phyloP scores from a whole-genome alignment of 2,113 vertebrate genomes.

The Gallinago media region DNA sequence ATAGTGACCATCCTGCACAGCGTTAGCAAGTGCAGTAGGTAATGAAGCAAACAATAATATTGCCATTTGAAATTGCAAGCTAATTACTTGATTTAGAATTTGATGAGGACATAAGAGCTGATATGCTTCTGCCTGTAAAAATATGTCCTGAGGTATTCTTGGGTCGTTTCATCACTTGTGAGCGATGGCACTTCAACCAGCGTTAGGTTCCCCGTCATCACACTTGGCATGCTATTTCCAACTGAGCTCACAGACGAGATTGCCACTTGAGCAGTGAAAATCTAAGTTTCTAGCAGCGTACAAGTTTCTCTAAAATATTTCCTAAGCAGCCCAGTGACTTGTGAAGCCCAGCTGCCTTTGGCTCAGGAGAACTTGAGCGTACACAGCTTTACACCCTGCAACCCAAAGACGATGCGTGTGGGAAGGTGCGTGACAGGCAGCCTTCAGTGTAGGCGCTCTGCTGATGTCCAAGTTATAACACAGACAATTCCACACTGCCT shows the following conservation, averaged over 20 bases:
- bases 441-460: slow-evolving; percentile 1
- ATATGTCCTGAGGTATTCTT: not conserved
- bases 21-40: not conserved
- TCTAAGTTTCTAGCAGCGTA: not conserved
- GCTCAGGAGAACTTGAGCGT: not conserved
- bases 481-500: no score
- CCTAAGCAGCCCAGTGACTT: not conserved
- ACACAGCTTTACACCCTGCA: not conserved
- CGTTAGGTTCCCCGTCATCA: not conserved
- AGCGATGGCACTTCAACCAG: not conserved
- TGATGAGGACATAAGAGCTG: slow-evolving; percentile 28
- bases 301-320: not conserved
- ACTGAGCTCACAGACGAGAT: not conserved
- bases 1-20: slow-evolving; percentile 5
- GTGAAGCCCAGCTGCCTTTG: not conserved
- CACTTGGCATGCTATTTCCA: not conserved
- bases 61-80: slow-evolving; percentile 28
- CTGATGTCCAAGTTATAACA: slow-evolving; percentile 1
- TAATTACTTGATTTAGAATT: slow-evolving; percentile 50
- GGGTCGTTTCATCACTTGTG: not conserved
- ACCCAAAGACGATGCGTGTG: not conserved
- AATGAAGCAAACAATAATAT: slow-evolving; percentile 53
- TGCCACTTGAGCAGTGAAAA: not conserved
- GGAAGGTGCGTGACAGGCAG: slow-evolving; percentile 26
- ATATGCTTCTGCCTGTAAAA: slow-evolving; percentile 13